phyloP scores from a whole-genome alignment of 2,888 invertebrate species.

The Drosophila neonasuta region DNA sequence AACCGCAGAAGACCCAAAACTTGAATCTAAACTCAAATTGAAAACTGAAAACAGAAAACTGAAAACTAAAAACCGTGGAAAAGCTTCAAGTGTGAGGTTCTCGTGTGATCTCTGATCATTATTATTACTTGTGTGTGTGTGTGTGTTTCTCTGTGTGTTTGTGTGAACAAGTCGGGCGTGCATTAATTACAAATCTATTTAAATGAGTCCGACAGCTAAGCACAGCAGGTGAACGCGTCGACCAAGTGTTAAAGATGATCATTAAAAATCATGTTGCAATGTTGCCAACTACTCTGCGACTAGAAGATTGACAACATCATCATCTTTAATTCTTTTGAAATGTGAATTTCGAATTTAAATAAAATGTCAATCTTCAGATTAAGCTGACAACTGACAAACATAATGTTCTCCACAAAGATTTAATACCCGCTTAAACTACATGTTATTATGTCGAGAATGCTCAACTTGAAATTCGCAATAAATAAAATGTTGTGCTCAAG shows the following conservation, averaged over 20 bases:
- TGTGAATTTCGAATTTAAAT: background rate
- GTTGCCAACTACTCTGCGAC: conserved; percentile 1
- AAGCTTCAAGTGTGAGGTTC: conserved; percentile 67
- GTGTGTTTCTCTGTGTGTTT: conserved; percentile 15
- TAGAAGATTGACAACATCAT: conserved; percentile 19
- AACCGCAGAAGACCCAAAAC: conserved; percentile 56
- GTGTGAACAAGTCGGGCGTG: conserved; percentile 42
- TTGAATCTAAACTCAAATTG: conserved; percentile 9
- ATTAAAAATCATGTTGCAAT: conserved; percentile 43
- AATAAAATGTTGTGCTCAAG: conserved; percentile 6
- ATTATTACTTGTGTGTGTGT: conserved; percentile 25
- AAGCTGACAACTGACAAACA: conserved; percentile 7
- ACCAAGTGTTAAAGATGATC: conserved; percentile 41
- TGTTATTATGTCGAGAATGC: background rate
- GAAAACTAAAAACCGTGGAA: conserved; percentile 63
- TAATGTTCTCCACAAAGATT: conserved; percentile 1
- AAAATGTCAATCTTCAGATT: conserved; percentile 2
- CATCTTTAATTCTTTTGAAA: conserved; percentile 10
- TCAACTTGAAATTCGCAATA: background rate
- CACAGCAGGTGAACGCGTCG: conserved; percentile 30
- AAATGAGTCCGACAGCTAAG: conserved; percentile 51
- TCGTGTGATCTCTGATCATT: conserved; percentile 63
- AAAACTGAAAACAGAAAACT: conserved; percentile 17
- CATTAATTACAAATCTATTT: conserved; percentile 68
- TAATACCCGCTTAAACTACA: conserved; percentile 14